Percentiles rank a stretch among this genome's conserved stretches.
phyloP scores from a whole-genome alignment of 2,797 vertebrate species.

The Notolabrus celidotus region DNA sequence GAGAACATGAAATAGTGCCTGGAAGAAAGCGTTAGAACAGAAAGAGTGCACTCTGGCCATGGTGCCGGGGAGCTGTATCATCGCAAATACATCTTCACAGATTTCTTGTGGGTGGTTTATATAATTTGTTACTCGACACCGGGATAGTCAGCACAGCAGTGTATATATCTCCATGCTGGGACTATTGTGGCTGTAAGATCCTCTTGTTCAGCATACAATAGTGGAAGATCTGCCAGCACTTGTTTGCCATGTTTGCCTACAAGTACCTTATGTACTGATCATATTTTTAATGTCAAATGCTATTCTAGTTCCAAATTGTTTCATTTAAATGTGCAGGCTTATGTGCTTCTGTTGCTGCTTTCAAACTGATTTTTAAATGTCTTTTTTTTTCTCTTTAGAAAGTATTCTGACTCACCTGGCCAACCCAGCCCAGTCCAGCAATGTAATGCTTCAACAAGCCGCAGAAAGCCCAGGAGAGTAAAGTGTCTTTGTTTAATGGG shows the following conservation, averaged over 20 bases:
- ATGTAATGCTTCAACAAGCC: slow-evolving; percentile 36
- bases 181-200: slow-evolving; percentile 49
- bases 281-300: slow-evolving; percentile 30
- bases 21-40: slow-evolving; percentile 47
- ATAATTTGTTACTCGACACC: slow-evolving; percentile 69
- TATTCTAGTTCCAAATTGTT: slow-evolving; percentile 15
- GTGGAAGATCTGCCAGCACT: slow-evolving; percentile 38
- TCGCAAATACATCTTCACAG: slow-evolving; percentile 75
- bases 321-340: slow-evolving; percentile 25
- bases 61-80: slow-evolving; percentile 54
- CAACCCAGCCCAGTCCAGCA: slow-evolving; percentile 27
- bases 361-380: slow-evolving; percentile 17
- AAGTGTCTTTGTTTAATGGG: slow-evolving; percentile 67
- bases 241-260: slow-evolving; percentile 30
- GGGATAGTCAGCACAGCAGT: slow-evolving; percentile 54
- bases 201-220: slow-evolving; percentile 41
- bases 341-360: background rate
- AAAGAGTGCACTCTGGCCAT: slow-evolving; percentile 42
- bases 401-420: slow-evolving; percentile 24
- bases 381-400: slow-evolving; percentile 19
- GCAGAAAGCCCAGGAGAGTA: slow-evolving; percentile 50
- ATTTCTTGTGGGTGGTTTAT: slow-evolving; percentile 78
- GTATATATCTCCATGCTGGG: slow-evolving; percentile 45
- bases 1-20: slow-evolving; percentile 58
- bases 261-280: slow-evolving; percentile 20